phyloP scores from a whole-genome alignment of 2,888 invertebrate genomes.

The Eucriotettix oculatus region DNA sequence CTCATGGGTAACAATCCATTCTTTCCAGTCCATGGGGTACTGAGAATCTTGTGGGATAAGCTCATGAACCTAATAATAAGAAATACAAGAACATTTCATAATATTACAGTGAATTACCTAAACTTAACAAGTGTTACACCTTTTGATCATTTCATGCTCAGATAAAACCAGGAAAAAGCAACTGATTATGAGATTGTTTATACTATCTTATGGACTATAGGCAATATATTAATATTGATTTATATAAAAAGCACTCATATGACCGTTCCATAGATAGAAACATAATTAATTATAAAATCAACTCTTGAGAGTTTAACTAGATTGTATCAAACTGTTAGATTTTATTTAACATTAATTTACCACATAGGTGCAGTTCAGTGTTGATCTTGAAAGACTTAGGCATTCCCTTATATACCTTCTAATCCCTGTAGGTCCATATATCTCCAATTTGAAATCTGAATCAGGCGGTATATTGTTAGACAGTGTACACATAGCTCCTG shows the following conservation, averaged over 20 bases:
- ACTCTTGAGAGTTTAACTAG: no score
- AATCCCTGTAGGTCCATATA: constrained; percentile 27
- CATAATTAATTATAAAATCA: no score
- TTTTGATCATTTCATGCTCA: no score
- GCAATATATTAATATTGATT: background rate
- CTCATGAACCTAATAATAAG: constrained; percentile 21
- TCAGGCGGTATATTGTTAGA: constrained; percentile 18
- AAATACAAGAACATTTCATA: background rate
- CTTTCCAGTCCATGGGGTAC: constrained; percentile 17
- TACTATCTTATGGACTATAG: no score
- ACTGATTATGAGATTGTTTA: no score
- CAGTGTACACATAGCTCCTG: constrained; percentile 26
- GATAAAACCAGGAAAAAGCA: no score
- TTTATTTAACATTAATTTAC: constrained; percentile 9
- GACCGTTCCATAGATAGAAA: no score
- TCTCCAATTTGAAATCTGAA: constrained; percentile 17
- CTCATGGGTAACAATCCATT: constrained; percentile 10
- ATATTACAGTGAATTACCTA: no score
- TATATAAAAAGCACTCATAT: no score
- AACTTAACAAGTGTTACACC: background rate
- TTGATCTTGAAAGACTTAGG: constrained; percentile 21
- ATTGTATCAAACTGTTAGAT: no score
- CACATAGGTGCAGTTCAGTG: constrained; percentile 20
- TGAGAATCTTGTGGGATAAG: constrained; percentile 18
- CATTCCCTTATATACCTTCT: constrained; percentile 21